Conservation (phyloP, 2,113 vertebrate species). For the Probosciger aterrimus region DNA sequence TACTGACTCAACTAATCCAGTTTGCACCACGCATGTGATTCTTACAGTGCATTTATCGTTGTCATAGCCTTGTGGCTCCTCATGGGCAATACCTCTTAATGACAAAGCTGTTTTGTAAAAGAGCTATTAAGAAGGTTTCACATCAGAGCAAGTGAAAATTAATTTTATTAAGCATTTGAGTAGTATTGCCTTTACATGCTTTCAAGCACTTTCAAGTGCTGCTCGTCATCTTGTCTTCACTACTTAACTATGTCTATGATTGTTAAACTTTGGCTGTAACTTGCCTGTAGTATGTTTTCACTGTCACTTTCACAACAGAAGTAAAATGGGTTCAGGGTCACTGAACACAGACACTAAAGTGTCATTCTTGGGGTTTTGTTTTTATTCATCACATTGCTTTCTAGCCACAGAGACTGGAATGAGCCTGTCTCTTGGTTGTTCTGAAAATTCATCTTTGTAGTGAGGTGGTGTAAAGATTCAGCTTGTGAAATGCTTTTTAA, state of each 20-base stretch:
- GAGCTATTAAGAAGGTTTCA: neutral
- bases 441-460: neutral
- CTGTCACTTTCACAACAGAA: neutral
- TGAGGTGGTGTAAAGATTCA: neutral
- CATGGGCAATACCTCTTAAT: neutral
- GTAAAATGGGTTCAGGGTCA: neutral
- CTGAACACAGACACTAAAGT: neutral
- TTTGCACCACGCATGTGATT: accelerated
- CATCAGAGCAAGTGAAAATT: neutral
- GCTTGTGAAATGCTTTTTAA: neutral
- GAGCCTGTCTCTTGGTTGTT: neutral
- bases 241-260: neutral
- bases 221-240: neutral
- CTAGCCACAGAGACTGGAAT: neutral
- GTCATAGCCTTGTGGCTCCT: neutral
- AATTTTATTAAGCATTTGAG: neutral
- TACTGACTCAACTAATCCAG: neutral
- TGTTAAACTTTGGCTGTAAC: neutral
- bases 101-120: neutral
- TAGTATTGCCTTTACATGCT: neutral
- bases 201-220: neutral
- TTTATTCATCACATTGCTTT: accelerated
- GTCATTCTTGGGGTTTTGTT: neutral
- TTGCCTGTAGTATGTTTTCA: neutral
- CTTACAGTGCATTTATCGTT: neutral